phyloP scores from a whole-genome alignment of 2,113 vertebrate genomes.

The Pangasianodon gigas region DNA sequence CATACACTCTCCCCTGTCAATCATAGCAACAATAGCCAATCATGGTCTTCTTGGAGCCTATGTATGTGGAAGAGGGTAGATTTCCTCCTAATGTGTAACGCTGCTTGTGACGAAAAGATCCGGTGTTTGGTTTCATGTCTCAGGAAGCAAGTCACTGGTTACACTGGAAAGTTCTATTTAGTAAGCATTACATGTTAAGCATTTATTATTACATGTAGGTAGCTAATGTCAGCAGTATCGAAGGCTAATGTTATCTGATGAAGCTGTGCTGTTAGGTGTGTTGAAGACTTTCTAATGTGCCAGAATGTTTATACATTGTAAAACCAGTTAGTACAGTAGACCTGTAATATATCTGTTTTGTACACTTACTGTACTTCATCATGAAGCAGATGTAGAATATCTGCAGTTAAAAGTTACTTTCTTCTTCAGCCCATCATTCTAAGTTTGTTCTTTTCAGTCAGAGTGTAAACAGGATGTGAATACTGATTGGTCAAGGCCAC shows the following conservation, averaged over 20 bases:
- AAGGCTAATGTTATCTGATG: background rate
- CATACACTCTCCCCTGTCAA: background rate
- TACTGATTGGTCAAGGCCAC: background rate
- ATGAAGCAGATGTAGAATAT: background rate
- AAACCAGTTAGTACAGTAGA: background rate
- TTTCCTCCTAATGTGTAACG: background rate
- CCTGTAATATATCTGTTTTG: background rate
- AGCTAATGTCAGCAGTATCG: background rate
- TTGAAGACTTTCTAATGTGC: background rate
- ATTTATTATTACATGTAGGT: background rate
- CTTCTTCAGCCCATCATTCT: background rate
- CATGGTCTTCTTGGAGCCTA: background rate
- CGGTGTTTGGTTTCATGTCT: background rate
- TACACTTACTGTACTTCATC: background rate
- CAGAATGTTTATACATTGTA: background rate
- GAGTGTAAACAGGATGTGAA: background rate
- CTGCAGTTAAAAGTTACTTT: background rate
- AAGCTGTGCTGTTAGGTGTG: background rate
- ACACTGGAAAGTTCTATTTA: background rate
- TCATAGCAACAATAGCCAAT: background rate
- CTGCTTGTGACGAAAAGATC: background rate
- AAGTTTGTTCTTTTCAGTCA: background rate
- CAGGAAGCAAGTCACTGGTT: background rate
- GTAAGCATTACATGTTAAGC: background rate
- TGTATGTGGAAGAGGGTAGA: background rate